Base-by-base conservation (phyloP, 2,113 vertebrate genomes). In the Heterotis niloticus region DNA sequence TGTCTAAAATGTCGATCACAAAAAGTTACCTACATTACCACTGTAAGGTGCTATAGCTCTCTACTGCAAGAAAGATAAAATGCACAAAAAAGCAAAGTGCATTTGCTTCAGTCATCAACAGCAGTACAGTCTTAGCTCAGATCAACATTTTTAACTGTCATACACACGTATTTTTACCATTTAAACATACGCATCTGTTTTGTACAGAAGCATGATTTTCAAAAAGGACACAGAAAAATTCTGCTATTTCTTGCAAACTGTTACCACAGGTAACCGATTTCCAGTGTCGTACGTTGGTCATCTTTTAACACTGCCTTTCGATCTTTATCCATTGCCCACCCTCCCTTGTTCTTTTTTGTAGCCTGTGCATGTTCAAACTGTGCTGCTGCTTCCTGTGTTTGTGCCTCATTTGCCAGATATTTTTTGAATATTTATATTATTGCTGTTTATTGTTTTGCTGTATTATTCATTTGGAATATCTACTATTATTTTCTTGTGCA, bases 21-120 rank as follows among this genome's bases (percentile, higher is more conserved):
- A 54, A 44, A 59, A 57, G 23, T 26, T 54, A 74, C 71, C 71
- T 56, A 74, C 71, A 74, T 17, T 26, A 26, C n/a, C 71, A 73
- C 71, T 24, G 56, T 74, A 74, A 44, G 3, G 34, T 44, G 34
- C 34, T 7, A 44, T 44, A 4, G 34, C 34, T 2, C 34, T 44
- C 3, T 44, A 44, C 34, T 2, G 34, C 3, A 44, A 44, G n/a
- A 44, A 44, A 44, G 34, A 44, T 44, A 44, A 44, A 44, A 44
- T 2, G 7, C 7, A 44, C 34, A 44, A 44, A 7, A 2, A 7
- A 44, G 34, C 3, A 44, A 44, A 44, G 34, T 7, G 34, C 34
- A 44, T 44, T 44, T 44, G 34, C 34, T 44, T 52, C 62, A 11
- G 13, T 11, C 10, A 56, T n/a, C 71, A 73, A 52, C 20, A 28